Evolutionary conservation across 2,113 vertebrate species (phyloP), one percentile per base, ranked within the genome.

Genomic region (Psilopogon haemacephalus): DNA sequence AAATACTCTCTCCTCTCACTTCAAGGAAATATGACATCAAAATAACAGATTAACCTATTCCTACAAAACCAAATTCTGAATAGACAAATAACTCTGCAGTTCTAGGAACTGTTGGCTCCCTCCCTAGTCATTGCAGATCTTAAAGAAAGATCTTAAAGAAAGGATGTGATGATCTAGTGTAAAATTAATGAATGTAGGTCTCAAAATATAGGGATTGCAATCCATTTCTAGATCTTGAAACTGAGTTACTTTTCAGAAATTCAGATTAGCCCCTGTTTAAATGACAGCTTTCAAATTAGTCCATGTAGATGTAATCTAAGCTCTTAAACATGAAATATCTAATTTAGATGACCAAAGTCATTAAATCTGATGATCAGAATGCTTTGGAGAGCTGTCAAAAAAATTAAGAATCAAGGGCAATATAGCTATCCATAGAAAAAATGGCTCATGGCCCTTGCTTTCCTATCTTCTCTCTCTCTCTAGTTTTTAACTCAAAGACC

Each of bases 331-430:
- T 89, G 68, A 85, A 79, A 59, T 33, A 73, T 6, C 32, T 89
- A 63, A 63, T 89, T 89, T 91, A 83, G 40, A 26, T 72, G 46
- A 21, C 23, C 60, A 52, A 76, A 80, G 37, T 84, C 37, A 93
- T 94, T 93, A 91, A 72, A 85, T 58, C 32, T 59, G 56, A 59
- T 87, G 11, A 65, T 87, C 50, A 67, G 67, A 78, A 76, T 21
- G 27, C 33, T 93, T 73, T 88, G 13, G 63, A 87, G 23, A 76
- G 23, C 40, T 94, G 33, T 64, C 58, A 38, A 33, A 81, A 89
- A 92, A 64, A 44, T 93, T 33, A 73, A 72, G 26, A 89, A 79
- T 82, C 59, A 79, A 87, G 71, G 46, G 21, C 27, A 73, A 27
- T 73, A 54, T 23, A 76, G 23, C 35, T 65, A 75, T 75, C 12